phyloP scores from a whole-genome alignment of 2,797 vertebrate genomes.

The Poeciliopsis paucimaculata region DNA sequence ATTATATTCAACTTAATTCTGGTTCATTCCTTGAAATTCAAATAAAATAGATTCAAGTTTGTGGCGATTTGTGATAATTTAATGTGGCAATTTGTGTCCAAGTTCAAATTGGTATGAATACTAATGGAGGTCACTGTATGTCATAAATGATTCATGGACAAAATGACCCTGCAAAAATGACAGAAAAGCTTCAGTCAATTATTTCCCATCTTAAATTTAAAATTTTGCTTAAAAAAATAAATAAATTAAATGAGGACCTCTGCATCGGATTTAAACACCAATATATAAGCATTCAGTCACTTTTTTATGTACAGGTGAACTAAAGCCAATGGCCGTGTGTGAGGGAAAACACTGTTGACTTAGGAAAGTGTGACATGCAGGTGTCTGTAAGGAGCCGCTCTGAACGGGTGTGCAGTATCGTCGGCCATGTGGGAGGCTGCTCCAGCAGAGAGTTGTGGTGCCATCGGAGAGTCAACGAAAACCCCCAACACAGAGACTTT shows the following conservation, averaged over 20 bases:
- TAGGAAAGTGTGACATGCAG: slow-evolving; percentile 1
- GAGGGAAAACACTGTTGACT: neutral
- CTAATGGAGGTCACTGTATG: neutral
- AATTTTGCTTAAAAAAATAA: neutral
- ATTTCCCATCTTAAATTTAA: neutral
- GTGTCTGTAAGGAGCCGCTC: neutral
- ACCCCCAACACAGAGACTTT: slow-evolving; percentile 61
- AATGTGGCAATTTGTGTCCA: neutral
- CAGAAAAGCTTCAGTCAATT: neutral
- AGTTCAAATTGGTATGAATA: neutral
- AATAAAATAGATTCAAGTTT: neutral
- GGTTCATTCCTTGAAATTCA: neutral
- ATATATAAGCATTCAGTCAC: neutral
- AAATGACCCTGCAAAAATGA: neutral
- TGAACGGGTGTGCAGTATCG: slow-evolving; percentile 30
- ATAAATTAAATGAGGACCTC: neutral
- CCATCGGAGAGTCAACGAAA: slow-evolving; percentile 46
- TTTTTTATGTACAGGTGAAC: neutral
- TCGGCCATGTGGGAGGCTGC: slow-evolving; percentile 47
- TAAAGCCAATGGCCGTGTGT: neutral
- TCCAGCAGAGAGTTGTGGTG: slow-evolving; percentile 39
- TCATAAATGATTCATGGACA: neutral
- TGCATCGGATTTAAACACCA: neutral
- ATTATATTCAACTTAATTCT: neutral
- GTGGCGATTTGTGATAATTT: neutral